Base-by-base conservation (phyloP, 2,797 vertebrate species). In the Eospalax fontanierii region DNA sequence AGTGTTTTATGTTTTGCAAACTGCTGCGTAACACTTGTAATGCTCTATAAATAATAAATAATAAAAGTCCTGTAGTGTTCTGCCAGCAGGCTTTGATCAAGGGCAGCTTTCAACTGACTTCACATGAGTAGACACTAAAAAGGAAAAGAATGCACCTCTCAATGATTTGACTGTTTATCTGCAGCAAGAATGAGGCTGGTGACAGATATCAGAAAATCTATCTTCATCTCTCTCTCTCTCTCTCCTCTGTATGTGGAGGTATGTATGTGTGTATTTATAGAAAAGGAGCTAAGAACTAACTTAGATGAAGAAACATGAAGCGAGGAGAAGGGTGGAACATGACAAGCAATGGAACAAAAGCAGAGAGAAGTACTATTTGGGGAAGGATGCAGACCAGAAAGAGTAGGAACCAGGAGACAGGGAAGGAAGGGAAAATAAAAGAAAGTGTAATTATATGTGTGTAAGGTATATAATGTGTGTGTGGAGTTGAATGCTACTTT, bases 1-100 rank as follows among this genome's bases (percentile, higher is more conserved):
- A 38, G 65, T 82, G 66, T 93, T 95, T 94, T 74, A 94, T 95
- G 93, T 93, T 94, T 90, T 93, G 65, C 90, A 94, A 96, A 96
- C 78, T 76, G 87, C 94, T 88, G 30, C 9, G 22, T 91, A 91
- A 94, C 71, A 89, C 35, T 94, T 94, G 46, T 91, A 93, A 92
- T 70, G 26, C 68, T 90, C 85, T 81, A 83, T 97, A 90, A 95
- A 97, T 97, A 95, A 97, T 97, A 95, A 94, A 97, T 97, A 93
- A 86, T 82, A 75, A 75, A 91, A 93, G 5, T 74, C 74, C 91
- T 91, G 81, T 57, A 66, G 81, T 93, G 43, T 33, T 91, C 79
- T 81, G 89, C 71, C 93, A 89, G 85, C 40, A 94, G 61, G 28
- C 90, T 96, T 95, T 96, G 96, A 97, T 96, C 87, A 95, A 93